A percentile compares a stretch with the other conserved stretches of the same genome.
These are phyloP conservation scores for Corythoichthys intestinalis DNA, from an alignment of 2,113 vertebrate species.

Conservation along the genomic window DNA sequence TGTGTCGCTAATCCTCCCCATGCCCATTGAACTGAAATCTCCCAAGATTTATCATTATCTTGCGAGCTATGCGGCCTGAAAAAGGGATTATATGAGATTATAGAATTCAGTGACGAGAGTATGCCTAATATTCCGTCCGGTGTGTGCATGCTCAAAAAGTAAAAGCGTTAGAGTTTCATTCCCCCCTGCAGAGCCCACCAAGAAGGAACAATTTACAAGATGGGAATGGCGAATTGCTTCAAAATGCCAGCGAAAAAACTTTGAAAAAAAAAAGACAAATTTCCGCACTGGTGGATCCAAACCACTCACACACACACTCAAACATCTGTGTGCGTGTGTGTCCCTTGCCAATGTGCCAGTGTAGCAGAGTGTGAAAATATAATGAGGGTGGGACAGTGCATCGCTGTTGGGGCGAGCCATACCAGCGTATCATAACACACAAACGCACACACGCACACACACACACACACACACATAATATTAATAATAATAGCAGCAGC, in stretches of 20 bases:
- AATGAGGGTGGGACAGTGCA: conserved; percentile 64
- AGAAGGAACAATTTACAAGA: background rate
- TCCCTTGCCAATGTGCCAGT: conserved; percentile 30
- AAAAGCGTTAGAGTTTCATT: background rate
- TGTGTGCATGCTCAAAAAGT: background rate
- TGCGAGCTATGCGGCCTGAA: background rate
- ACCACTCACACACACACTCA: conserved; percentile 26
- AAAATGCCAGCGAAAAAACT: background rate
- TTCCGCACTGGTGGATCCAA: conserved; percentile 9
- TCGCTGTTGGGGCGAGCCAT: conserved; percentile 55
- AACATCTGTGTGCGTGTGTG: conserved; percentile 12
- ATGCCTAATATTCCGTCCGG: background rate
- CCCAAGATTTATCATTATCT: background rate
- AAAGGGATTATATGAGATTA: background rate
- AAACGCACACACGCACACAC: too few relatives aligned
- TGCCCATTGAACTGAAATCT: background rate
- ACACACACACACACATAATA: too few relatives aligned
- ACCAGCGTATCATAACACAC: background rate
- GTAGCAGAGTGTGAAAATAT: conserved; percentile 69
- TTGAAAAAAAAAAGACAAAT: background rate
- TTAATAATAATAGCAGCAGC: too few relatives aligned
- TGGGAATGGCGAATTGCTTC: background rate
- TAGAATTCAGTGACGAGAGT: background rate
- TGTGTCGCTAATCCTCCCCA: background rate
- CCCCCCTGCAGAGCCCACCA: background rate